These are phyloP conservation scores for Tapirus terrestris DNA, from an alignment of 2,113 vertebrate species.

Conservation along the genomic window DNA sequence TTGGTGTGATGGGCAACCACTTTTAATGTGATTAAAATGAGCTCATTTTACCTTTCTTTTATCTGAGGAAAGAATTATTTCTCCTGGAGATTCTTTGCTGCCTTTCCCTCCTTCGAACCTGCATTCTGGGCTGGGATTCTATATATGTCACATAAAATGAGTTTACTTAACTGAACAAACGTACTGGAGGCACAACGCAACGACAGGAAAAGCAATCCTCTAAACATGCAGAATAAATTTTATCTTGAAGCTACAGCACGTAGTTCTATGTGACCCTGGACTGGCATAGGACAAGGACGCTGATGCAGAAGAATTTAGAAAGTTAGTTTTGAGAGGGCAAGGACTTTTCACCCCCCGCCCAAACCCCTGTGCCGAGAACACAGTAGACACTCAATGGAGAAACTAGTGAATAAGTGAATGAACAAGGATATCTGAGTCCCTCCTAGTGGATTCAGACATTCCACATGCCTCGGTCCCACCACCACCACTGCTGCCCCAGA, in stretches of 20 bases:
- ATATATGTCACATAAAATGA: background rate
- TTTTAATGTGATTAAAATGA: constrained; percentile 30
- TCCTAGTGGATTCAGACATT: background rate
- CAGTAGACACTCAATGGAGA: background rate
- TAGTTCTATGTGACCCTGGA: background rate
- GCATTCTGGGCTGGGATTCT: background rate
- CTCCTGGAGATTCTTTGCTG: background rate
- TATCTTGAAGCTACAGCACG: background rate
- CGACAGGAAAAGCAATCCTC: background rate
- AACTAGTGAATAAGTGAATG: background rate
- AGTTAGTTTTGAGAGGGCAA: background rate
- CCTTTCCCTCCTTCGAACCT: background rate
- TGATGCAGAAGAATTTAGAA: background rate
- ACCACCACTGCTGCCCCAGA: background rate
- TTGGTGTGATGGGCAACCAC: background rate
- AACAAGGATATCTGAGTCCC: background rate
- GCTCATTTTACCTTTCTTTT: constrained; percentile 56
- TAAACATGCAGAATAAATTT: constrained; percentile 4
- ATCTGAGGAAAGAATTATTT: constrained; percentile 29
- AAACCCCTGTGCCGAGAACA: too few relatives aligned
- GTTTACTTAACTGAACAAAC: constrained; percentile 1
- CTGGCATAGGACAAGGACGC: background rate
- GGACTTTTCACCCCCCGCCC: background rate
- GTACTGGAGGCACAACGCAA: background rate
- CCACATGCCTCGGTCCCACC: too few relatives aligned